These are phyloP conservation scores for Pogonomyrmex barbatus DNA, from an alignment of 1,140 invertebrate species.

Conservation along the genomic window DNA sequence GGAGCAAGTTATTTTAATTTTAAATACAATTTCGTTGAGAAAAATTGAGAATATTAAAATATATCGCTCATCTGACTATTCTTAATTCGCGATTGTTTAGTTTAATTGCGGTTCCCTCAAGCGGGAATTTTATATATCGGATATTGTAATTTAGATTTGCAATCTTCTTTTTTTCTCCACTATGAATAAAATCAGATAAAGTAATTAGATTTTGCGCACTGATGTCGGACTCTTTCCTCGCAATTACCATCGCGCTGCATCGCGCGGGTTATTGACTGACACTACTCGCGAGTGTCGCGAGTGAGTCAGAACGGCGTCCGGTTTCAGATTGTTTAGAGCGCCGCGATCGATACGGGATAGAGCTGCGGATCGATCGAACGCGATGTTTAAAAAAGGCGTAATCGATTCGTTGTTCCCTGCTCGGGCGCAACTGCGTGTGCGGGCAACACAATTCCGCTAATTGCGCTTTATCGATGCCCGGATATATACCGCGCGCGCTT, in stretches of 20 bases:
- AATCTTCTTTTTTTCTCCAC: neutral
- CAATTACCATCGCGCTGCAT: slow-evolving; percentile 51
- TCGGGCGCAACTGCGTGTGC: slow-evolving; percentile 28
- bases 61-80: neutral
- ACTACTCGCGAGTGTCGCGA: slow-evolving; percentile 47
- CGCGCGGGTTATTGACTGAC: slow-evolving; percentile 68
- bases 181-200: neutral
- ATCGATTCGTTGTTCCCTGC: slow-evolving; percentile 39
- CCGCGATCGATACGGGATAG: slow-evolving; percentile 44
- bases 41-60: neutral
- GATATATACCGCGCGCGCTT: slow-evolving; percentile 21
- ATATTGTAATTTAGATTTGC: neutral
- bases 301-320: slow-evolving; percentile 50
- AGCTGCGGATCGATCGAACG: slow-evolving; percentile 16
- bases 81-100: neutral
- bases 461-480: slow-evolving; percentile 52
- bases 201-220: slow-evolving; percentile 35
- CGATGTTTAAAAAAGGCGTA: slow-evolving; percentile 46
- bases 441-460: slow-evolving; percentile 56
- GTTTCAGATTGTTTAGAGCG: slow-evolving; percentile 48
- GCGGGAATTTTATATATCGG: neutral
- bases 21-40: neutral
- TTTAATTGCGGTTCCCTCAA: neutral
- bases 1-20: neutral
- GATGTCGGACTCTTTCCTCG: slow-evolving; percentile 27